Base-by-base conservation (phyloP, 2,888 invertebrate species). In the Anorthoa munda region DNA sequence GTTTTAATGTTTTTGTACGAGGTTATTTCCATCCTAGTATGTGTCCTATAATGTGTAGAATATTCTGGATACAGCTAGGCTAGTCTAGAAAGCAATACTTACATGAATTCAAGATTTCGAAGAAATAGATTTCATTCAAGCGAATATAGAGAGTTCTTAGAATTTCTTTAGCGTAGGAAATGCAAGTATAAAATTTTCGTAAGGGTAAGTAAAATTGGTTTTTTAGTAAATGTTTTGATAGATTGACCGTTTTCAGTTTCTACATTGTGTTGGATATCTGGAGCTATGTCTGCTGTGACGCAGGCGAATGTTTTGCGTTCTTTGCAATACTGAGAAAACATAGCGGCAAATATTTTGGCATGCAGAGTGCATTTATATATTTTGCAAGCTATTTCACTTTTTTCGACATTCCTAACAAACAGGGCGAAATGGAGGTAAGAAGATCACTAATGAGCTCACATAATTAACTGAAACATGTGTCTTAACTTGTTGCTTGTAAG, bases 261-360 rank as follows among this genome's bases (percentile, higher is more conserved):
- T 31, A 55, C 23, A 73, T 51, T 75, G 51, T 66, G 48, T 56
- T 58, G 56, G 18, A 59, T 68, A 74, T 70, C 55, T 67, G 55
- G 31, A 66, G 53, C 56, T 72, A 23, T 66, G 45, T 75, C 63
- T 56, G n/a, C 17, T 68, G 64, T 85, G 83, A 85, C 84, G 83
- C 58, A 59, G 56, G 23, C 50, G 31, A 67, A 75, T 77, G 59
- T 80, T 77, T 74, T 63, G 72, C 68, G 66, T 69, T 74, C 46
- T 77, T 75, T 46, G 59, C 48, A 76, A 84, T 72, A 77, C 66
- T 63, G 51, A 39, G 50, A 75, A 72, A 75, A 60, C 15, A 72
- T 58, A 63, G 55, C 48, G 72, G 71, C 72, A 65, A 84, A 86
- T 79, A 77, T 51, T 74, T 79, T 82, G 77, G 82, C 66, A 79